Evolutionary conservation across 2,113 vertebrate species (phyloP).

Genomic region (Forbesichthys agassizii): DNA sequence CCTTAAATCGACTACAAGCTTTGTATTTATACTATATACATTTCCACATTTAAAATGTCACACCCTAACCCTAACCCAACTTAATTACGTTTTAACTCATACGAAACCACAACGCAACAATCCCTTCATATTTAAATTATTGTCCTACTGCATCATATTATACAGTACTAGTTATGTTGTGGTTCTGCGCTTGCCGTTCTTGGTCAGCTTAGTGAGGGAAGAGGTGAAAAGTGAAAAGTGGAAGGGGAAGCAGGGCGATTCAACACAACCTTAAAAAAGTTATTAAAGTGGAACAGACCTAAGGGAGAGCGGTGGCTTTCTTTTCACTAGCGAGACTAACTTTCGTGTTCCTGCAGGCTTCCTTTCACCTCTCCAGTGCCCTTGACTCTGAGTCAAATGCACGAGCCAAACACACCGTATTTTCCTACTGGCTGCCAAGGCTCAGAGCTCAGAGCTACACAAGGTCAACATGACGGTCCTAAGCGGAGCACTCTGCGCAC

Average conservation of each 20-base stretch:
- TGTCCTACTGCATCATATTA: no score
- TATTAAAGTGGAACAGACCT: constrained; percentile 15
- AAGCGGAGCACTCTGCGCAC: constrained; percentile 32
- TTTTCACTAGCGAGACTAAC: constrained; percentile 22
- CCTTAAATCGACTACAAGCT: no score
- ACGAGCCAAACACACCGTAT: constrained; percentile 7
- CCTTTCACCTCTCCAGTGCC: constrained; percentile 43
- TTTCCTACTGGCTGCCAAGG: constrained; percentile 32
- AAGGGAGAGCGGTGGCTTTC: constrained; percentile 8
- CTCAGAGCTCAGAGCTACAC: constrained; percentile 45
- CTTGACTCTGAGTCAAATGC: constrained; percentile 24
- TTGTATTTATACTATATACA: no score
- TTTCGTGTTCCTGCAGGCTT: constrained; percentile 39
- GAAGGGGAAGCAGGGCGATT: neutral
- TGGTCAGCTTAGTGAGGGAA: neutral
- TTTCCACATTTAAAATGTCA: no score
- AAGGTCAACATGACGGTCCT: constrained; percentile 48
- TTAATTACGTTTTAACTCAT: no score
- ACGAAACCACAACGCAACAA: no score
- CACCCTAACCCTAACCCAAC: no score
- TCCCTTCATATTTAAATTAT: no score
- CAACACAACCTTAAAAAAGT: neutral
- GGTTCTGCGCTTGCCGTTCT: neutral
- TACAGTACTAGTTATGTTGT: no score
- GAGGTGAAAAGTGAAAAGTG: neutral